Conservation (phyloP, 64 coral and sea anemone genomes). For the Cladopsammia gracilis region DNA sequence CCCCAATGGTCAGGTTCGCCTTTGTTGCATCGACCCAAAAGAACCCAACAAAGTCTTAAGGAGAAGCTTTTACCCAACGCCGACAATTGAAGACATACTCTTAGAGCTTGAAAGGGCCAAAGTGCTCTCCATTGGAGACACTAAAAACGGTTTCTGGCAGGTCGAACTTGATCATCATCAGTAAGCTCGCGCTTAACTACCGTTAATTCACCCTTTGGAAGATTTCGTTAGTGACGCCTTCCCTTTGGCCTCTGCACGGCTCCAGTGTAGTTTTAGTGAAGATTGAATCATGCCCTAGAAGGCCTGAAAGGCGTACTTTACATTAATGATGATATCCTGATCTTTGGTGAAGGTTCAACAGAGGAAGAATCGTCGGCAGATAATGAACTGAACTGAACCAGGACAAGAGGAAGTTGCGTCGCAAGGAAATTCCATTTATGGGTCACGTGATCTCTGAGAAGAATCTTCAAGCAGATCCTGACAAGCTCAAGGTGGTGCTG, state of each 20-base stretch:
- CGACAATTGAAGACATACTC: neutral
- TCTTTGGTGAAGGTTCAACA: neutral
- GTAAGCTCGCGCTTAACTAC: neutral
- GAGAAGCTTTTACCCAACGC: neutral
- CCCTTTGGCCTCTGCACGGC: neutral
- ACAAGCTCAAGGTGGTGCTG: neutral
- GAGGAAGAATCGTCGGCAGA: neutral
- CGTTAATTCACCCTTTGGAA: neutral
- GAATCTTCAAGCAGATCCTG: conserved; percentile 24
- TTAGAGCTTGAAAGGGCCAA: neutral
- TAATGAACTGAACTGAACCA: conserved; percentile 24
- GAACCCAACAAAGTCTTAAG: neutral
- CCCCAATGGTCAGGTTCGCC: conserved; percentile 22
- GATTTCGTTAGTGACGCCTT: neutral
- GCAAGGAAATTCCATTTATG: neutral
- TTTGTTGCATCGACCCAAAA: neutral
- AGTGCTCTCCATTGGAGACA: neutral
- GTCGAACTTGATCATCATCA: neutral
- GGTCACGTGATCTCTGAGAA: conserved; percentile 26
- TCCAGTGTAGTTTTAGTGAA: neutral
- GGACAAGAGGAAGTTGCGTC: conserved; percentile 2
- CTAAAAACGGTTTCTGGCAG: conserved; percentile 10
- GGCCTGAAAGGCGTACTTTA: neutral
- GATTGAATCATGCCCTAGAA: neutral
- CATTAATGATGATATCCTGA: conserved; percentile 24